A percentile compares a stretch with the other conserved stretches of the same genome.
These are phyloP conservation scores for Augochlorella aurata DNA, from an alignment of 2,888 invertebrate genomes.

Conservation along the genomic window DNA sequence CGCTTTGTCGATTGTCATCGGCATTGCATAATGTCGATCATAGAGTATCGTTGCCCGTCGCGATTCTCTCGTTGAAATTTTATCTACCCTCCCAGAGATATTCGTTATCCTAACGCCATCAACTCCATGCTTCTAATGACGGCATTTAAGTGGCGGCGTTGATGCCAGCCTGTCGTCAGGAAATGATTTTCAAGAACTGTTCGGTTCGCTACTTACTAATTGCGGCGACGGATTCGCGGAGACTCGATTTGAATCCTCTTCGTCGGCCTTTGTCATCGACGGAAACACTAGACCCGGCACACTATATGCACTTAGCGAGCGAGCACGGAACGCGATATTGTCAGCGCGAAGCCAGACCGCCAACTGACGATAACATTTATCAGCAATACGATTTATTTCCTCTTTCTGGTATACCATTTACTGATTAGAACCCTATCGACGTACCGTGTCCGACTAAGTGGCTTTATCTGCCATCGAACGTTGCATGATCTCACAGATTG, in stretches of 20 bases:
- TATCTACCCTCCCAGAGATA: no score
- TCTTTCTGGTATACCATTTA: background rate
- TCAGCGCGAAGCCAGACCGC: background rate
- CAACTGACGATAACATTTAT: slow-evolving; percentile 35
- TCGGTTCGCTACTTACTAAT: background rate
- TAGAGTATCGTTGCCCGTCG: background rate
- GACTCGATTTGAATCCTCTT: background rate
- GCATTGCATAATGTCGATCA: slow-evolving; percentile 30
- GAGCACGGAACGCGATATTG: background rate
- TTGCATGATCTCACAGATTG: background rate
- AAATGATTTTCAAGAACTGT: background rate
- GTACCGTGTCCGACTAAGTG: background rate
- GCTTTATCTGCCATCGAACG: background rate
- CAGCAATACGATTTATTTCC: background rate
- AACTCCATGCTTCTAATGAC: background rate
- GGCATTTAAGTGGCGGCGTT: no score
- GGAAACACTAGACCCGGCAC: background rate
- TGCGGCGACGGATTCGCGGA: background rate
- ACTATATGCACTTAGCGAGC: background rate
- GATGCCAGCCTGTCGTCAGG: no score
- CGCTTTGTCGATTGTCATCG: background rate
- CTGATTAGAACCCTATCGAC: background rate
- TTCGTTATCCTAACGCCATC: background rate
- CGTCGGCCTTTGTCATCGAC: background rate
- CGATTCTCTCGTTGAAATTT: background rate